Evolutionary conservation across 1,140 invertebrate genomes (phyloP), one percentile per base, ranked within the genome.

Genomic region (Branchinecta lindahli): DNA sequence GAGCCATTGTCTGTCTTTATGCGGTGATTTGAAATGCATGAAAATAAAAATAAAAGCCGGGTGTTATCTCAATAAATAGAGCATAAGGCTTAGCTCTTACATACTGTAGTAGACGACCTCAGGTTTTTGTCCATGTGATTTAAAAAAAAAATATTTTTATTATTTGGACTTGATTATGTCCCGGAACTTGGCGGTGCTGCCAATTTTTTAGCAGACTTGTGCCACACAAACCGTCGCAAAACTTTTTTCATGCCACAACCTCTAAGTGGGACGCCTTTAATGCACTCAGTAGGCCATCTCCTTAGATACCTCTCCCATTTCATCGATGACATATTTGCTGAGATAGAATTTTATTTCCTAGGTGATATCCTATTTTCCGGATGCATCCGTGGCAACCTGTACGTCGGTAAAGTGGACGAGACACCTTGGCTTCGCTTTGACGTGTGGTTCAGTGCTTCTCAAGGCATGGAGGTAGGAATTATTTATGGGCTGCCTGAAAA

Each of bases 321-420:
- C 67, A 15, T 52, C 74, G 70, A 33, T 33, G 33, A 33, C 33
- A 33, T 33, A 33, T 33, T 33, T 33, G 33, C 33, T 33, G 33
- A 33, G 33, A 33, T 33, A 33, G 1, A 33, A 33, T 33, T 33
- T 5, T 33, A 33, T 69, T 72, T 76, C 81, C 20, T 75, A 94
- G 91, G 92, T 94, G 89, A 90, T 88, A 52, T 88, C 90, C 8
- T 91, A 94, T 75, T 94, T 92, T 78, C 89, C 90, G 0, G 87
- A 89, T 45, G 80, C 92, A 71, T 88, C 90, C 75, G 84, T 84
- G 72, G 87, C 85, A 72, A 86, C 86, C 18, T 95, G 92, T 76
- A 87, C 93, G 71, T 87, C 88, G 0, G 92, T 90, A 3, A 93
- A 94, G 79, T 94, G 91, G 91, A 89, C 89, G 0, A 82, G 90